Percentiles rank a stretch among this genome's conserved stretches.
phyloP scores from a whole-genome alignment of 2,113 vertebrate genomes.

The Laticauda laticaudata region DNA sequence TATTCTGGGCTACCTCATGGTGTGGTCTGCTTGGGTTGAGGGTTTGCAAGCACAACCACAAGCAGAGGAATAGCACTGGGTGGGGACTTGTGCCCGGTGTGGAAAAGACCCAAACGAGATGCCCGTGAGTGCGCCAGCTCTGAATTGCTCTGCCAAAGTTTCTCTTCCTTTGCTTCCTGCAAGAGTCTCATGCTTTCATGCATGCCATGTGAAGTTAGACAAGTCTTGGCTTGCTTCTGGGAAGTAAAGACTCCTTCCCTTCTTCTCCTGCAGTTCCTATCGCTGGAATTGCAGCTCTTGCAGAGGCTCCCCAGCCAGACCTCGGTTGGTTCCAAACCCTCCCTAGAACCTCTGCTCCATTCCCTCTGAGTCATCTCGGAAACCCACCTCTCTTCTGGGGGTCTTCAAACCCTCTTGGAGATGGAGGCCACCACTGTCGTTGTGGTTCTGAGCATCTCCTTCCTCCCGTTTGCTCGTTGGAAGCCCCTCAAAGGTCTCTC shows the following conservation, averaged over 20 bases:
- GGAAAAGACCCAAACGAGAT: not conserved
- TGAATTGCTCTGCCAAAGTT: not conserved
- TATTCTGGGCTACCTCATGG: not conserved
- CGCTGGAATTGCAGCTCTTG: not conserved
- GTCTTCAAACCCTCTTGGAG: not conserved
- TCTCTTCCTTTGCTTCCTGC: not conserved
- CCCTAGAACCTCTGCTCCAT: not conserved
- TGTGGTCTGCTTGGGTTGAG: not conserved
- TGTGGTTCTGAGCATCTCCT: not conserved
- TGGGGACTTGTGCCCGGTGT: not conserved
- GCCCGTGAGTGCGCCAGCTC: not conserved
- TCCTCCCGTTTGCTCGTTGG: not conserved
- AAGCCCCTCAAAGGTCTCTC: not conserved
- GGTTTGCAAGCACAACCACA: not conserved
- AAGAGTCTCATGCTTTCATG: not conserved
- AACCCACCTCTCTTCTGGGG: not conserved
- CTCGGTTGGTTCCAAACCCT: not conserved
- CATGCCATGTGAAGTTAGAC: not conserved
- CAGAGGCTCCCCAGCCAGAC: not conserved
- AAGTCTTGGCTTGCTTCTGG: not conserved
- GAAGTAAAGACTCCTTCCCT: not conserved
- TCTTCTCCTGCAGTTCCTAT: not conserved
- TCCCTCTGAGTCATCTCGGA: not conserved
- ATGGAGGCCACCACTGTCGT: not conserved
- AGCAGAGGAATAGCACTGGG: not conserved